Evolutionary conservation across 2,888 invertebrate genomes (phyloP), one percentile per base, ranked within the genome.

Genomic region (Lobophora halterata): DNA sequence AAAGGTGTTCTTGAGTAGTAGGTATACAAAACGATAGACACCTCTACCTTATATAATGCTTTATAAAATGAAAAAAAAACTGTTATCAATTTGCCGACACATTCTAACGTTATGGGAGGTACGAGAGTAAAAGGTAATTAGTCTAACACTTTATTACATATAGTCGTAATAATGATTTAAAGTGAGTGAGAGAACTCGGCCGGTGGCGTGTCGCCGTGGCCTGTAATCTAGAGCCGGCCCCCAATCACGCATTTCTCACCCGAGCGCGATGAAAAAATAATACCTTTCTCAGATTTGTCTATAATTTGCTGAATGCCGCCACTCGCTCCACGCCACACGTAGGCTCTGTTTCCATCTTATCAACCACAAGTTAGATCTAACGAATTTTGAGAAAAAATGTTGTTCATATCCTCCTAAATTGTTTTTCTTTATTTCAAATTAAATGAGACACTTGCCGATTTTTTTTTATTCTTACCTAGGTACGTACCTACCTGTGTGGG

Each of bases 191-290:
- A 76, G 68, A 69, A 72, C 67, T 65, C 58, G 61, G 77, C 67
- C 73, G 82, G 81, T 81, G 81, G 83, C 82, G 78, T 76, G 85
- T 76, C 76, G 52, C 70, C 61, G 66, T 51, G 59, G 67, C 69
- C 85, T 87, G 85, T 87, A 85, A 87, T 87, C 83, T 77, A 54
- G 55, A 35, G 77, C 87, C 86, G 86, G 75, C 74, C 83, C 73
- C 72, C 82, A 87, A 86, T 87, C 85, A 85, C 74, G 80, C 82
- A 80, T 77, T 87, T 87, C 86, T 87, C 87, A 87, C 87, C 83
- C 83, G 71, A 55, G 71, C 80, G 87, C 81, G 86, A 79, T 87
- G 85, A 87, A 87, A 87, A 86, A 87, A 87, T 87, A 82, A 87
- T 83, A 81, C 78, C 71, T 78, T 71, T 68, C 65, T 61, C 73